A percentile compares a stretch with the other conserved stretches of the same genome.
Evolutionary conservation across 2,888 invertebrate genomes (phyloP).

Genomic region (Sepiola atlantica): DNA sequence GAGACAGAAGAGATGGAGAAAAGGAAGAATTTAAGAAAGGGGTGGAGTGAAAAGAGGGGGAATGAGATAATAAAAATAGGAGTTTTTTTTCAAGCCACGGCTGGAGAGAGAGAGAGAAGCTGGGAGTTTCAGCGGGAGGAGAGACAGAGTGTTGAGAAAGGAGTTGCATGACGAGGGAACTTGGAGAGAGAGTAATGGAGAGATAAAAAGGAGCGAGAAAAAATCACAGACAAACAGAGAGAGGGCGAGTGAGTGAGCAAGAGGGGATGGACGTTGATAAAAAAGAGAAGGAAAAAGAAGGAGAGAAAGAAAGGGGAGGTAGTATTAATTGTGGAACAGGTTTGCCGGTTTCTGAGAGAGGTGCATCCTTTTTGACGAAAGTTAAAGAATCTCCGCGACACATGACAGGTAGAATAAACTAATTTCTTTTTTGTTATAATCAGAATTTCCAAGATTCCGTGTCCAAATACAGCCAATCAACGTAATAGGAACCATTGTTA

Average conservation of each 20-base stretch:
- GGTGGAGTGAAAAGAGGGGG: not conserved
- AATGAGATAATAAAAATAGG: too few species aligned
- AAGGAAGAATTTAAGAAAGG: too few species aligned
- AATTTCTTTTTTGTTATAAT: not conserved
- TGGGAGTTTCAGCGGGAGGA: not conserved
- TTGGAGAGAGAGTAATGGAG: not conserved
- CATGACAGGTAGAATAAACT: not conserved
- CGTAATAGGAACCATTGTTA: not conserved
- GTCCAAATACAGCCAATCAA: not conserved
- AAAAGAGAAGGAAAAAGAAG: fast-evolving
- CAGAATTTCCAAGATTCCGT: not conserved
- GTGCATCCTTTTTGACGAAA: not conserved
- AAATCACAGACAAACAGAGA: not conserved
- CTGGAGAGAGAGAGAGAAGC: not conserved
- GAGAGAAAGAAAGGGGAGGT: not conserved
- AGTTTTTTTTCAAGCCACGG: not conserved
- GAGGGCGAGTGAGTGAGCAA: not conserved
- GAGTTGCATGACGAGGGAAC: too few species aligned
- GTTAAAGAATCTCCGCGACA: not conserved
- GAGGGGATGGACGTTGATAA: not conserved
- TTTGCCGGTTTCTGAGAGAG: not conserved
- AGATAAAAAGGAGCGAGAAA: not conserved
- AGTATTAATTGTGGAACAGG: not conserved
- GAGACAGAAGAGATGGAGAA: not conserved
- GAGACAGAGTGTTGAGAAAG: not conserved